Conservation (phyloP, 2,113 vertebrate species). For the Spea multiplicata region DNA sequence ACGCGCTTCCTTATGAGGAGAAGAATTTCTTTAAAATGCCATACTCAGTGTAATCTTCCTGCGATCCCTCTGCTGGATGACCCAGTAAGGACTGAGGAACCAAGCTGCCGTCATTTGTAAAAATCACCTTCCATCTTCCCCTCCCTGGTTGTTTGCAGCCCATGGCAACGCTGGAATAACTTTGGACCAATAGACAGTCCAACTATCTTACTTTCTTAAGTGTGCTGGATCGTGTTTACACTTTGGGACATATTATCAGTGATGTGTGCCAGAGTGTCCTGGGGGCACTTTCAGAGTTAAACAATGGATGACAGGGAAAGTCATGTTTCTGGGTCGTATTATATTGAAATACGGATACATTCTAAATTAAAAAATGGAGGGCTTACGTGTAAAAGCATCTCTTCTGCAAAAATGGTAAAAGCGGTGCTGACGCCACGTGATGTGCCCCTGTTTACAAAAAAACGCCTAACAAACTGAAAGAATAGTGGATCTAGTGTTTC, state of each 20-base stretch:
- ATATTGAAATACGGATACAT: too few species aligned
- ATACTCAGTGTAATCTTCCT: slow-evolving; percentile 36
- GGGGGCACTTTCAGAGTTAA: too few species aligned
- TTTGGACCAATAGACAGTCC: background rate
- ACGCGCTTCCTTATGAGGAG: slow-evolving; percentile 45
- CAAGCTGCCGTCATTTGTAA: slow-evolving; percentile 25
- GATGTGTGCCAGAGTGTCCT: background rate
- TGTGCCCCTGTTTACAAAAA: too few species aligned
- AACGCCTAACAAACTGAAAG: too few species aligned
- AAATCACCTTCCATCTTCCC: slow-evolving; percentile 22
- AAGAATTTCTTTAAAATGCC: slow-evolving; percentile 43
- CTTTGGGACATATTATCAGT: background rate
- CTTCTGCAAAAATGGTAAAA: too few species aligned
- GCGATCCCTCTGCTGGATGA: slow-evolving; percentile 36
- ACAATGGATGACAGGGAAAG: too few species aligned
- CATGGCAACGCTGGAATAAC: background rate
- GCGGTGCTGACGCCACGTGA: too few species aligned
- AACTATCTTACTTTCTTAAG: background rate
- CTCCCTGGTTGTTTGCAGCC: background rate
- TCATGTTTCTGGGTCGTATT: too few species aligned
- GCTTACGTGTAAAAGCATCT: too few species aligned
- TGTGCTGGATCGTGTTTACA: background rate
- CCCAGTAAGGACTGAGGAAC: slow-evolving; percentile 44
- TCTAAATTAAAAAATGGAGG: too few species aligned
- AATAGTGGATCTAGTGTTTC: too few species aligned